Percentiles rank a stretch among this genome's conserved stretches.
These are phyloP conservation scores for Cichlasoma orientale DNA, from an alignment of 2,797 vertebrate genomes.

Conservation along the genomic window DNA sequence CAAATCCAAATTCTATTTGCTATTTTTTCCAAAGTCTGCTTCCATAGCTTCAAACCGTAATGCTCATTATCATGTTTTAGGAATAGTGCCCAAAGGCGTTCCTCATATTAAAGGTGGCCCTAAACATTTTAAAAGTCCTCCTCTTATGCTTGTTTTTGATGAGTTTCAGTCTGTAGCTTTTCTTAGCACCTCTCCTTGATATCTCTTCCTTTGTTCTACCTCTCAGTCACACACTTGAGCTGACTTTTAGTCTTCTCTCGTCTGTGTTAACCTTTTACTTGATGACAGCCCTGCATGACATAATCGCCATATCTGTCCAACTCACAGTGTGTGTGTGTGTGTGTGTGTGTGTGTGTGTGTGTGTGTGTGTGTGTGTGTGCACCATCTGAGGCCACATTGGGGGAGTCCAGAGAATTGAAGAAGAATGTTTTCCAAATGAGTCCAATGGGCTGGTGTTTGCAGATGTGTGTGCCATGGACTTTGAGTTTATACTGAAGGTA, in stretches of 20 bases:
- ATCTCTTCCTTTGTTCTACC: constrained; percentile 23
- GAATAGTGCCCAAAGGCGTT: accelerated
- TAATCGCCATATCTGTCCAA: constrained; percentile 47
- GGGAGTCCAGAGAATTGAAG: constrained; percentile 16
- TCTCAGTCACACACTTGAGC: constrained; percentile 57
- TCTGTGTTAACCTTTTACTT: constrained; percentile 54
- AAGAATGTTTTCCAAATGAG: constrained; percentile 3
- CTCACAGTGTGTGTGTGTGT: background rate
- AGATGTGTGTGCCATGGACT: constrained; percentile 61
- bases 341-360: constrained; percentile 2
- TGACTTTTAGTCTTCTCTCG: constrained; percentile 31
- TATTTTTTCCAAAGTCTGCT: too few species aligned
- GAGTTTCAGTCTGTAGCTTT: constrained; percentile 4
- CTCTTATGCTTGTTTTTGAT: background rate
- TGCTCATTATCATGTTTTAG: background rate
- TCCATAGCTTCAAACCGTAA: background rate
- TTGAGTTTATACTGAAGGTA: constrained; percentile 65
- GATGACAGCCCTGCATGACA: constrained; percentile 65
- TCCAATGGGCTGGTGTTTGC: background rate
- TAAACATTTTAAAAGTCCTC: background rate
- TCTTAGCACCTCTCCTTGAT: constrained; percentile 18
- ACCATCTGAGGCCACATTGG: constrained; percentile 14
- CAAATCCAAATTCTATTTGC: background rate
- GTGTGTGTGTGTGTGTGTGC: background rate
- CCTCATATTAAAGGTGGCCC: background rate